Percentiles rank a stretch among this genome's conserved stretches.
Evolutionary conservation across 2,888 invertebrate genomes (phyloP).

Genomic region (Carterocephalus palaemon): DNA sequence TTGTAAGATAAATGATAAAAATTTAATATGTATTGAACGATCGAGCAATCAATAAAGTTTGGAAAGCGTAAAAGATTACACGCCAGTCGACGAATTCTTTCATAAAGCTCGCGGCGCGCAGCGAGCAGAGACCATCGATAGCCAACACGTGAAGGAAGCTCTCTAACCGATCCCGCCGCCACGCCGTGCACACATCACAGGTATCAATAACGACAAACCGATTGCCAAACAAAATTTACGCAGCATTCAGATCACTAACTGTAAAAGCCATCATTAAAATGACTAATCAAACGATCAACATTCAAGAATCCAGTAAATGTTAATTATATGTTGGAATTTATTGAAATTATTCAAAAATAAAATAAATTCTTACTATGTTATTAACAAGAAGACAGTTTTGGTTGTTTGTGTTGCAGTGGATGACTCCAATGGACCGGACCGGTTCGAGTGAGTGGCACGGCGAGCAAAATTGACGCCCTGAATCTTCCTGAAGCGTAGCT

Average conservation of each 20-base stretch:
- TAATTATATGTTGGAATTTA: conserved; percentile 67
- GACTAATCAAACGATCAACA: conserved; percentile 70
- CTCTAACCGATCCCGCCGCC: conserved; percentile 40
- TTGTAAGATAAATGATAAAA: conserved; percentile 4
- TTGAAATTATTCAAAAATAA: conserved; percentile 65
- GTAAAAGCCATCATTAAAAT: conserved; percentile 68
- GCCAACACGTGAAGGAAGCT: too few relatives aligned
- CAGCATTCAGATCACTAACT: conserved; percentile 66
- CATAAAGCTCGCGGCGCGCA: conserved; percentile 54
- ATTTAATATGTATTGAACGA: conserved; percentile 62
- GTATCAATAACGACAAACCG: conserved; percentile 52
- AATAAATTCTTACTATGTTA: conserved; percentile 54
- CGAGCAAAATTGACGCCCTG: conserved; percentile 37
- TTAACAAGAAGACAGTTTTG: conserved; percentile 51
- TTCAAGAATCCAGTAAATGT: conserved; percentile 68
- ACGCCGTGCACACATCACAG: conserved; percentile 48
- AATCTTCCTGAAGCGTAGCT: conserved; percentile 14
- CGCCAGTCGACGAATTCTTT: conserved; percentile 51
- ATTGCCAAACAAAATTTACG: conserved; percentile 63
- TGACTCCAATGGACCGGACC: conserved; percentile 57
- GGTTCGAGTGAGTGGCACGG: conserved; percentile 57
- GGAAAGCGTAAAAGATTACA: conserved; percentile 66
- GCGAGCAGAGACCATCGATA: conserved; percentile 41
- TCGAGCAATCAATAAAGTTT: conserved; percentile 70
- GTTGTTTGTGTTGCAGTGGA: conserved; percentile 49